A percentile compares a stretch with the other conserved stretches of the same genome.
These are phyloP conservation scores for Serilophus lunatus DNA, from an alignment of 2,113 vertebrate species.

Conservation along the genomic window DNA sequence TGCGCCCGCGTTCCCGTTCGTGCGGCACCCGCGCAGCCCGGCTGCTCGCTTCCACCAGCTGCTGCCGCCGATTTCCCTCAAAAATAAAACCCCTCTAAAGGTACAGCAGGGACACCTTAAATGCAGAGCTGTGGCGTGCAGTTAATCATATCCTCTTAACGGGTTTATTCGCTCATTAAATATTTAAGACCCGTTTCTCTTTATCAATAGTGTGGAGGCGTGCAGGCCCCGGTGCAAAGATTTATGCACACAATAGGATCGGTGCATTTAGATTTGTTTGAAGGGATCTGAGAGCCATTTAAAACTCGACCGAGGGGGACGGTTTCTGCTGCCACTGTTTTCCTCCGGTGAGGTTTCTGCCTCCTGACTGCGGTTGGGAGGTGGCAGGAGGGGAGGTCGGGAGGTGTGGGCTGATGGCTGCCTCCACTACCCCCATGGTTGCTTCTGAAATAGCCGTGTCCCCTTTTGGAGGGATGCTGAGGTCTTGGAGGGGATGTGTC, in stretches of 20 bases:
- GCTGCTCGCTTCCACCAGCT: slow-evolving; percentile 24
- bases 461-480: background rate
- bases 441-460: background rate
- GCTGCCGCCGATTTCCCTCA: slow-evolving; percentile 9
- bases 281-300: slow-evolving; percentile 32
- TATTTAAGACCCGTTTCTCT: slow-evolving; percentile 71
- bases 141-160: slow-evolving; percentile 74
- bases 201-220: slow-evolving; percentile 71
- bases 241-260: slow-evolving; percentile 59
- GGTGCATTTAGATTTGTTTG: slow-evolving; percentile 50
- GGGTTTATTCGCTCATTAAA: slow-evolving; percentile 75
- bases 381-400: background rate
- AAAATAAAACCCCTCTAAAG: slow-evolving; percentile 54
- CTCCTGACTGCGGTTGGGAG: background rate
- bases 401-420: background rate
- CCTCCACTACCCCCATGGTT: background rate
- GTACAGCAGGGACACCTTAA: slow-evolving; percentile 46
- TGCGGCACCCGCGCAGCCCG: background rate
- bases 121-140: slow-evolving; percentile 39
- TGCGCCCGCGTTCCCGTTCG: background rate
- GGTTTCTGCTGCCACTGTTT: background rate
- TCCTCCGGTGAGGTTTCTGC: background rate
- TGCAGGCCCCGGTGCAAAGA: slow-evolving; percentile 59
- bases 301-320: slow-evolving; percentile 10
- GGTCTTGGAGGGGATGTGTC: background rate